Evolutionary conservation across 2,888 invertebrate species (phyloP).

Genomic region (Maniola hyperantus): DNA sequence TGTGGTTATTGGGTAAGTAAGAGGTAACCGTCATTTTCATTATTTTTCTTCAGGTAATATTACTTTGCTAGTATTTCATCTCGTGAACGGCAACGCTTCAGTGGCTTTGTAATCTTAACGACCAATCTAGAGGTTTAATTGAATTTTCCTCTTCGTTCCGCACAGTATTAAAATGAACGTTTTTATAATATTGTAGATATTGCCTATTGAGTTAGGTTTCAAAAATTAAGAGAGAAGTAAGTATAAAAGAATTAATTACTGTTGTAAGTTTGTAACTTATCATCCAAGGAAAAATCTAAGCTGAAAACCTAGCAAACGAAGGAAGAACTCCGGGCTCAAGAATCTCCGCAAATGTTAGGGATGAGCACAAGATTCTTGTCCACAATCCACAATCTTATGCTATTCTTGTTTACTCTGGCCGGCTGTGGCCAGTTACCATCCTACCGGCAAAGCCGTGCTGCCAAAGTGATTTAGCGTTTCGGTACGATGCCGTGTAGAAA

Average conservation of each 20-base stretch:
- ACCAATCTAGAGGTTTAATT: constrained; percentile 43
- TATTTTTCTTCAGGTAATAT: constrained; percentile 25
- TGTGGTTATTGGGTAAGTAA: constrained; percentile 2
- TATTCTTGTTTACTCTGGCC: no score
- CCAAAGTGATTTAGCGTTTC: no score
- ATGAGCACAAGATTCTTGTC: no score
- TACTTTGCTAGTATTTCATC: constrained; percentile 26
- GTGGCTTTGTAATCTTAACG: constrained; percentile 41
- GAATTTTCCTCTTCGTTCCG: constrained; percentile 38
- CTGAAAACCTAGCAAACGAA: no score
- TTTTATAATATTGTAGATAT: background rate
- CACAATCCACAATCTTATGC: no score
- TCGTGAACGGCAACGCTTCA: constrained; percentile 28
- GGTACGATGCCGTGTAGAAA: no score
- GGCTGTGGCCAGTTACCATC: no score
- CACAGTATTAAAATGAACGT: constrained; percentile 33
- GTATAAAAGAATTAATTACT: background rate
- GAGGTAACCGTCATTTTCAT: constrained; percentile 15
- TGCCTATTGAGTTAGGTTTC: background rate
- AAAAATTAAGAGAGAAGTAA: background rate
- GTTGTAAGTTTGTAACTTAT: background rate
- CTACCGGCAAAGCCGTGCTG: no score
- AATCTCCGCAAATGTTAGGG: no score
- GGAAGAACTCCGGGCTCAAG: no score
- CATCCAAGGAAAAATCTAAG: no score